Evolutionary conservation across 2,113 vertebrate species (phyloP).

Genomic region (Tiliqua scincoides): DNA sequence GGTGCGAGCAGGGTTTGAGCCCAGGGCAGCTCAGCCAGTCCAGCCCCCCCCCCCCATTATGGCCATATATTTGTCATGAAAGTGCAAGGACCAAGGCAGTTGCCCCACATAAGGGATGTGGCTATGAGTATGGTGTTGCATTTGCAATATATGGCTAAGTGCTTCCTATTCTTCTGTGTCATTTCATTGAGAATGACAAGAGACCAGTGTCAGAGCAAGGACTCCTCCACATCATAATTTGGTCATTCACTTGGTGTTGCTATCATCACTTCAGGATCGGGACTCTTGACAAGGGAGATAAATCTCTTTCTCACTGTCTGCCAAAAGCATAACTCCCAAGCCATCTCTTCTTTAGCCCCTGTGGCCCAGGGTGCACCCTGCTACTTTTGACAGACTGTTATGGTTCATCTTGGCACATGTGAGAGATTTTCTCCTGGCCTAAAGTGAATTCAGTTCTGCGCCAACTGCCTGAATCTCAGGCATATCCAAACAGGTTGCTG

Average conservation of each 20-base stretch:
- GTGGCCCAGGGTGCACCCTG: neutral
- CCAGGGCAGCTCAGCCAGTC: too few relatives aligned
- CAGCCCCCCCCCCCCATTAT: too few relatives aligned
- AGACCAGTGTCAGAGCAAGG: neutral
- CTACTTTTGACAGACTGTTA: neutral
- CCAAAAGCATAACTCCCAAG: too few relatives aligned
- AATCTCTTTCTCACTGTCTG: neutral
- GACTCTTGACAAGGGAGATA: neutral
- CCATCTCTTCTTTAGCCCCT: neutral
- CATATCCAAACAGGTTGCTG: neutral
- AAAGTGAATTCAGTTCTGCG: neutral
- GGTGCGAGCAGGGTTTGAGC: too few relatives aligned
- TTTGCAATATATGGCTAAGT: neutral
- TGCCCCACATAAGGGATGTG: too few relatives aligned
- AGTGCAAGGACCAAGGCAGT: too few relatives aligned
- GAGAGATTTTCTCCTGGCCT: neutral
- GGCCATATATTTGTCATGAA: too few relatives aligned
- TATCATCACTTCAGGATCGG: too few relatives aligned
- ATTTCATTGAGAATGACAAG: neutral
- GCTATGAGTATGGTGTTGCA: neutral
- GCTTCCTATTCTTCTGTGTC: neutral
- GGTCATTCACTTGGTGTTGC: neutral
- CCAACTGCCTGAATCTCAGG: neutral
- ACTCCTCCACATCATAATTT: neutral
- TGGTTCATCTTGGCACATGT: neutral